phyloP scores from a whole-genome alignment of 1,140 invertebrate genomes.

The Dermatophagoides farinae region DNA sequence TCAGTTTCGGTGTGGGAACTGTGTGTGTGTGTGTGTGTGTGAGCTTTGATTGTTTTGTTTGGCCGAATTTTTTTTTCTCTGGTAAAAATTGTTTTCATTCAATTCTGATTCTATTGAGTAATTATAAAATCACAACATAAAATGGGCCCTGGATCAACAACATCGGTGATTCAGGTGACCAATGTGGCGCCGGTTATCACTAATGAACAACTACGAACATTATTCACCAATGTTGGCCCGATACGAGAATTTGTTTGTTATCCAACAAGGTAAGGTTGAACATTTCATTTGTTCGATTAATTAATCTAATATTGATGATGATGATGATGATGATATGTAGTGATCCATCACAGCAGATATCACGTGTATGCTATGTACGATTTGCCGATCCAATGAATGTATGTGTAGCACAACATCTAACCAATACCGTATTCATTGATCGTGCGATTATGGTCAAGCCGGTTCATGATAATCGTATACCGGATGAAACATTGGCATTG shows the following conservation, averaged over 20 bases:
- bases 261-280: constrained; percentile 57
- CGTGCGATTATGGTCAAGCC: constrained; percentile 85
- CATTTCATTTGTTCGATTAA: constrained; percentile 1
- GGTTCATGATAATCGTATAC: constrained; percentile 58
- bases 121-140: no score
- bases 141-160: background rate
- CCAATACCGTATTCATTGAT: constrained; percentile 97
- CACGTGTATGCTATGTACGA: constrained; percentile 87
- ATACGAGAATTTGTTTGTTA: constrained; percentile 89
- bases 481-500: constrained; percentile 76
- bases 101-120: no score
- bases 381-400: constrained; percentile 68
- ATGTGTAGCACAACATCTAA: constrained; percentile 83
- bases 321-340: constrained; percentile 14
- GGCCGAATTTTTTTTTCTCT: no score
- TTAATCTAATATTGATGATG: background rate
- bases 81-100: no score
- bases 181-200: constrained; percentile 96
- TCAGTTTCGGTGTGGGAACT: no score
- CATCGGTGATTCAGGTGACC: constrained; percentile 71
- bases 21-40: no score
- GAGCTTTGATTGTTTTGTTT: no score
- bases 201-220: constrained; percentile 90
- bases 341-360: constrained; percentile 41
- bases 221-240: constrained; percentile 89